Evolutionary conservation across 1,140 invertebrate genomes (phyloP).

Genomic region (Choristoneura fumiferana): DNA sequence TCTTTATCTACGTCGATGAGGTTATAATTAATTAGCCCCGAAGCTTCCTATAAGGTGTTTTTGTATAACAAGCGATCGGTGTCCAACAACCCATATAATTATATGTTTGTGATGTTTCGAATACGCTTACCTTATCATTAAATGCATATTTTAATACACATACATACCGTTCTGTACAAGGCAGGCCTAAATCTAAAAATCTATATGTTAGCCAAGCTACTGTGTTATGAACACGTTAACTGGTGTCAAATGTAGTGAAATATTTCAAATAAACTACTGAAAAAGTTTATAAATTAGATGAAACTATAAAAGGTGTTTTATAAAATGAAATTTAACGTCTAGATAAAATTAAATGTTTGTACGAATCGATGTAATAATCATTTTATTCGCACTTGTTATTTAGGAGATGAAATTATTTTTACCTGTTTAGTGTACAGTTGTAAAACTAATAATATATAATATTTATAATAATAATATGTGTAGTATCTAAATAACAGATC

Average conservation of each 20-base stretch:
- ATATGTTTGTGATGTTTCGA: conserved; percentile 48
- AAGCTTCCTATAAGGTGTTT: conserved; percentile 37
- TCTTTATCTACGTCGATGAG: conserved; percentile 24
- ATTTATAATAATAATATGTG: not conserved
- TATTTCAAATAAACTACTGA: conserved; percentile 3
- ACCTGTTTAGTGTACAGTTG: conserved; percentile 31
- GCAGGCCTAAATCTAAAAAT: conserved; percentile 41
- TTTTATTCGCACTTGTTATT: conserved; percentile 35
- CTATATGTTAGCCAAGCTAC: conserved; percentile 6
- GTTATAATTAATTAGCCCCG: conserved; percentile 13
- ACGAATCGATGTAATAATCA: conserved; percentile 37
- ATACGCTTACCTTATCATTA: conserved; percentile 44
- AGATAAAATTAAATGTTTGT: conserved; percentile 52
- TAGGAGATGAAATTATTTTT: conserved; percentile 28
- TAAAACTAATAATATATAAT: not conserved
- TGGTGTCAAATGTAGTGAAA: conserved; percentile 14
- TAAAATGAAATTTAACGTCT: conserved; percentile 29
- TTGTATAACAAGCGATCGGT: conserved; percentile 27
- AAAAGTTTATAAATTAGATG: not conserved
- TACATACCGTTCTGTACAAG: conserved; percentile 19
- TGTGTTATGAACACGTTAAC: conserved; percentile 12
- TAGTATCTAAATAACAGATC: not conserved
- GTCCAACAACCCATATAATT: conserved; percentile 35
- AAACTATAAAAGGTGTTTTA: conserved; percentile 8
- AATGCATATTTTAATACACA: conserved; percentile 19